Percentiles rank a stretch among this genome's conserved stretches.
phyloP scores from a whole-genome alignment of 2,888 invertebrate species.

The Eupithecia exiguata region DNA sequence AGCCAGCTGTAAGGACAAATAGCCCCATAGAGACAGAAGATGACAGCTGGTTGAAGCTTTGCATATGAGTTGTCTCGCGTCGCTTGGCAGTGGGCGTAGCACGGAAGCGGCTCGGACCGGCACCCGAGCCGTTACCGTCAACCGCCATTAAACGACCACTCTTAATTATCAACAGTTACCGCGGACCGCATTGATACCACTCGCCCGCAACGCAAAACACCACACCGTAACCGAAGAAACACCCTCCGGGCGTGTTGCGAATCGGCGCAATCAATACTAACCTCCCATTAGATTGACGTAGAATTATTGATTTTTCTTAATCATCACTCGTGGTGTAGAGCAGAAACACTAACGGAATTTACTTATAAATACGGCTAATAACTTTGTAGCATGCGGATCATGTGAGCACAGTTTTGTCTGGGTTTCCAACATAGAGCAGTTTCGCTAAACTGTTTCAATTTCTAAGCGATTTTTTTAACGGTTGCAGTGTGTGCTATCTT shows the following conservation, averaged over 20 bases:
- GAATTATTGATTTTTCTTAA: constrained; percentile 34
- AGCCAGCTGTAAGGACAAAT: constrained; percentile 25
- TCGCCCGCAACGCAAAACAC: constrained; percentile 56
- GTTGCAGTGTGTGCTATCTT: constrained; percentile 15
- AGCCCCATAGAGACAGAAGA: constrained; percentile 23
- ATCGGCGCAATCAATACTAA: constrained; percentile 34
- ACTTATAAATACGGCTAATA: constrained; percentile 6
- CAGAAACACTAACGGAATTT: constrained; percentile 15
- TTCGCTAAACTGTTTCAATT: neutral
- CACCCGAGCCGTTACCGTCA: constrained; percentile 74
- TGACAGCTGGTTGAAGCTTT: constrained; percentile 47
- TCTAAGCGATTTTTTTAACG: neutral
- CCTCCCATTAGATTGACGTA: constrained; percentile 36
- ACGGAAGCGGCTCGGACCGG: constrained; percentile 67
- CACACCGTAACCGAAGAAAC: constrained; percentile 54
- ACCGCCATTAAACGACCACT: constrained; percentile 71
- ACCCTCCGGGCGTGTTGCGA: constrained; percentile 44
- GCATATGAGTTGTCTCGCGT: constrained; percentile 48
- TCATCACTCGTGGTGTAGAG: constrained; percentile 21
- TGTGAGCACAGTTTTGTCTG: neutral
- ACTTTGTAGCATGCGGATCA: neutral
- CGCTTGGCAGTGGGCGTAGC: constrained; percentile 61
- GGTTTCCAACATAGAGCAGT: neutral
- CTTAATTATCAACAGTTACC: constrained; percentile 82
- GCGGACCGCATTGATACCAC: constrained; percentile 60